phyloP scores from a whole-genome alignment of 2,113 vertebrate genomes.

The Calcarius ornatus region DNA sequence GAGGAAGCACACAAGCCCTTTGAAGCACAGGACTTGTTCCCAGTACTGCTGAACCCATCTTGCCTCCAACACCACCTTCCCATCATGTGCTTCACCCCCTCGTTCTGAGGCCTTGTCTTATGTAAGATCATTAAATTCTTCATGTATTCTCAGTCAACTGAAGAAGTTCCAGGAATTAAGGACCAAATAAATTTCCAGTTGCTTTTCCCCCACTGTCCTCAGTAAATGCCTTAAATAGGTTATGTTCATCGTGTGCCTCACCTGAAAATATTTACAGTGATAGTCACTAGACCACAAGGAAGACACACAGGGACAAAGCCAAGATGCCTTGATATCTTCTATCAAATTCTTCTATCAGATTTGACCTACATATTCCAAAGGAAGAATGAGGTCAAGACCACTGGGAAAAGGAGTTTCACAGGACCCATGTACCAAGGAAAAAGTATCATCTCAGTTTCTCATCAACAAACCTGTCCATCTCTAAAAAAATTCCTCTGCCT shows the following conservation, averaged over 20 bases:
- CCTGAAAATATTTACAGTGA: neutral
- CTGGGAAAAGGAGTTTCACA: neutral
- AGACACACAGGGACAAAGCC: neutral
- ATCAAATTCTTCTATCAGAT: neutral
- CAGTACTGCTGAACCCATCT: neutral
- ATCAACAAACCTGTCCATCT: neutral
- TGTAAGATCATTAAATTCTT: neutral
- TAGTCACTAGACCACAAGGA: neutral
- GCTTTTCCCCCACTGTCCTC: neutral
- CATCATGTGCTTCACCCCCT: neutral
- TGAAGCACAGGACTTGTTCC: neutral
- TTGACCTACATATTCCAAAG: neutral
- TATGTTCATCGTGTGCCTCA: neutral
- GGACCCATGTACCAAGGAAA: neutral
- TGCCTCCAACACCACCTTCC: neutral
- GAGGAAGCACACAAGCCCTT: neutral
- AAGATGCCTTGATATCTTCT: neutral
- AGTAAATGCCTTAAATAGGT: neutral
- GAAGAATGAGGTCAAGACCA: neutral
- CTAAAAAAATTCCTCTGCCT: neutral
- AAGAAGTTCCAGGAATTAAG: rapidly evolving
- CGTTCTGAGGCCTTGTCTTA: neutral
- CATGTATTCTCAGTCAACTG: neutral
- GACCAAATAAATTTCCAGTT: neutral
- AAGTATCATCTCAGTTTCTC: neutral